A percentile compares a stretch with the other conserved stretches of the same genome.
Evolutionary conservation across 2,113 vertebrate genomes (phyloP).

Genomic region (Pipra filicauda): DNA sequence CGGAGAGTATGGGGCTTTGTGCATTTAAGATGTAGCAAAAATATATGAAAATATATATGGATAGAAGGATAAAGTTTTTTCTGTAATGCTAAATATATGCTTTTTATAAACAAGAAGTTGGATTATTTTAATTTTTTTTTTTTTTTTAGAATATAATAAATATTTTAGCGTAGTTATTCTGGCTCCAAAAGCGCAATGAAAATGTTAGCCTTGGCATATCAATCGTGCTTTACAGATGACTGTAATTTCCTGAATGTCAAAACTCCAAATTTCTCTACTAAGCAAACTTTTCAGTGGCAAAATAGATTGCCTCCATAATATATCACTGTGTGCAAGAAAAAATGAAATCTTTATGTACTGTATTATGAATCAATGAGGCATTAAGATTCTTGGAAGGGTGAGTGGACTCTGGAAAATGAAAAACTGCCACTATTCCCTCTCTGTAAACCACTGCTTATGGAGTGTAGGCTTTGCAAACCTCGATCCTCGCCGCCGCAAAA

Average conservation of each 20-base stretch:
- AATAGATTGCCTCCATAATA: slow-evolving; percentile 80
- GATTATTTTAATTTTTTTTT: background rate
- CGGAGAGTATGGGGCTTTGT: background rate
- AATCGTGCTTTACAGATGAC: slow-evolving; percentile 79
- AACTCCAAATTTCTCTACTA: slow-evolving; percentile 80
- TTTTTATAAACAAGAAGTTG: slow-evolving; percentile 60
- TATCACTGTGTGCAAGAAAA: slow-evolving; percentile 78
- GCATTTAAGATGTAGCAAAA: background rate
- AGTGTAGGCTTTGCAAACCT: slow-evolving; percentile 49
- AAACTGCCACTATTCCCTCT: slow-evolving; percentile 72
- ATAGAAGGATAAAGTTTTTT: background rate
- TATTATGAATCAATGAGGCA: slow-evolving; percentile 86
- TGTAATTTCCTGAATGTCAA: slow-evolving; percentile 83
- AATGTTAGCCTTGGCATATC: slow-evolving; percentile 79
- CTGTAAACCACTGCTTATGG: slow-evolving; percentile 61
- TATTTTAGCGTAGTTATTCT: slow-evolving; percentile 73
- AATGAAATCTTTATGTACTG: slow-evolving; percentile 83
- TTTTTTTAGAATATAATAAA: background rate
- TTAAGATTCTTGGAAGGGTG: slow-evolving; percentile 80
- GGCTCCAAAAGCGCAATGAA: slow-evolving; percentile 68
- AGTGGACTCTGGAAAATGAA: slow-evolving; percentile 79
- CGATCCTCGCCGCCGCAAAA: slow-evolving; percentile 16
- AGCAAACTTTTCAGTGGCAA: slow-evolving; percentile 82
- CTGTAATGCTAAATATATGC: slow-evolving; percentile 28
- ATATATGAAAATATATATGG: background rate